Evolutionary conservation across 1,140 invertebrate genomes (phyloP).

Genomic region (Sarcophaga peregrina): DNA sequence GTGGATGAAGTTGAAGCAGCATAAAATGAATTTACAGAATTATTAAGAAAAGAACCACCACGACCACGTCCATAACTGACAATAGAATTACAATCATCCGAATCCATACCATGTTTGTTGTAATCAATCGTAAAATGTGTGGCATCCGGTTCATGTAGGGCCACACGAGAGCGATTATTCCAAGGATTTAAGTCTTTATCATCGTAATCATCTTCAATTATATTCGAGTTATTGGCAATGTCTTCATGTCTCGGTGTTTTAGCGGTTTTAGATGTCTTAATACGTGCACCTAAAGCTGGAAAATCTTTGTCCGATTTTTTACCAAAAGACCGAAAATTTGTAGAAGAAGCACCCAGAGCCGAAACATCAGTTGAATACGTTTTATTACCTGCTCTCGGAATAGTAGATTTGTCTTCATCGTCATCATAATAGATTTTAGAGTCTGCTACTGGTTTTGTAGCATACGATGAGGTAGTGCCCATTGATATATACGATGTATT

Average conservation of each 20-base stretch:
- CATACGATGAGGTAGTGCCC: constrained; percentile 38
- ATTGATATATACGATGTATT: constrained; percentile 41
- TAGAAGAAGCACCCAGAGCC: background rate
- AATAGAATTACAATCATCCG: background rate
- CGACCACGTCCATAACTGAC: constrained; percentile 43
- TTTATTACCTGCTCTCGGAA: constrained; percentile 9
- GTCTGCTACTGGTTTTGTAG: constrained; percentile 42
- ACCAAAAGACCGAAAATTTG: background rate
- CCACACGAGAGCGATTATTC: constrained; percentile 37
- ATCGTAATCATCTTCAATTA: background rate
- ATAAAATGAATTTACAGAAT: background rate
- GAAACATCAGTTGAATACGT: constrained; percentile 13
- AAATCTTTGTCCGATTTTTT: background rate
- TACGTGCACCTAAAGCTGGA: constrained; percentile 1
- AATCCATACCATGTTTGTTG: background rate
- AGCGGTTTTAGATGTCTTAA: background rate
- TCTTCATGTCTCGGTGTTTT: background rate
- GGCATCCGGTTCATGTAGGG: constrained; percentile 41
- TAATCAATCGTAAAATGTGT: constrained; percentile 44
- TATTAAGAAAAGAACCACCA: constrained; percentile 23
- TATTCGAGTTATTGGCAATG: background rate
- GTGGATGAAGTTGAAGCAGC: background rate
- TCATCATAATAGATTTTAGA: constrained; percentile 44
- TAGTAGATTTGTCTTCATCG: constrained; percentile 42
- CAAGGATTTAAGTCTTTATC: constrained; percentile 40